A percentile compares a stretch with the other conserved stretches of the same genome.
Evolutionary conservation across 2,888 invertebrate species (phyloP).

Genomic region (Lacanobia wlatinum): DNA sequence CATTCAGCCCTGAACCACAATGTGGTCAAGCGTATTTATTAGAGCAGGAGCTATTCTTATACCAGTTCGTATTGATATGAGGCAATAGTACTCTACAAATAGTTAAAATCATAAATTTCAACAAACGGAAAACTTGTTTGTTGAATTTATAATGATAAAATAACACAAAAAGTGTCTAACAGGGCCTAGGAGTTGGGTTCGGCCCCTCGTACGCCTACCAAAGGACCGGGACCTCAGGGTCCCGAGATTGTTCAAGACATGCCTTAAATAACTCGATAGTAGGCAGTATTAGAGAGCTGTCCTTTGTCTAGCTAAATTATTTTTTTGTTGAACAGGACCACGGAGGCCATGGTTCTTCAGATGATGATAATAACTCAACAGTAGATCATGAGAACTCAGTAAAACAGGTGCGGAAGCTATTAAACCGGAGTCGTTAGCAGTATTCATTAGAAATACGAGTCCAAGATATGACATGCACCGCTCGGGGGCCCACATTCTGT

Average conservation of each 20-base stretch:
- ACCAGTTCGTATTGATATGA: no score
- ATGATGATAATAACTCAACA: neutral
- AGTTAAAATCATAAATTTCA: neutral
- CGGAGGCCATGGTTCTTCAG: neutral
- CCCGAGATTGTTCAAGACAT: no score
- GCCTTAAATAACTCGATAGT: neutral
- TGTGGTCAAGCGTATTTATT: neutral
- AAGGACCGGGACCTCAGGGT: no score
- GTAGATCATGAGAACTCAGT: conserved; percentile 16
- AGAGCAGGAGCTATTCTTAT: neutral
- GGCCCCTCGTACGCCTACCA: no score
- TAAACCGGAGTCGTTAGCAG: conserved; percentile 27
- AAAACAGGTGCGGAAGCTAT: conserved; percentile 14
- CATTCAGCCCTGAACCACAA: neutral
- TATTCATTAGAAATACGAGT: conserved; percentile 19
- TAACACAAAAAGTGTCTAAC: no score
- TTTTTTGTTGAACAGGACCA: neutral
- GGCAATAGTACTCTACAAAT: neutral
- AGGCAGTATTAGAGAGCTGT: no score
- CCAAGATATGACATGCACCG: conserved; percentile 25
- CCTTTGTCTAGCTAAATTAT: neutral
- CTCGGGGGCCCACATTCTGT: conserved; percentile 27
- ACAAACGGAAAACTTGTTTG: no score
- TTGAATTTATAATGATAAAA: neutral
- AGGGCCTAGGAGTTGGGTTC: no score